Conservation (phyloP, 2,888 invertebrate genomes). For the Autographa pulchrina region DNA sequence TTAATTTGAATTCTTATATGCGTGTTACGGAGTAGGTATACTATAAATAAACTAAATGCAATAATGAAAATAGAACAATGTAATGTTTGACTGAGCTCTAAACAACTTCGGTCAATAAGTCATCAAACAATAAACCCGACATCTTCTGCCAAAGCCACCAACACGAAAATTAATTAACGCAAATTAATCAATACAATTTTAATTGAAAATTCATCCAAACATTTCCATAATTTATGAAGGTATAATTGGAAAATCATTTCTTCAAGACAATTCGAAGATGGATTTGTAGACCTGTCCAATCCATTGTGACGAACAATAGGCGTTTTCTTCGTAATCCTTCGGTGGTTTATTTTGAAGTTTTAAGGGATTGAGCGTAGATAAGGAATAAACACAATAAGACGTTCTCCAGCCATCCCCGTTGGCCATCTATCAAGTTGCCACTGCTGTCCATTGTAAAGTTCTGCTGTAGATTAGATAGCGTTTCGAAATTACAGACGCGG, state of each 20-base stretch:
- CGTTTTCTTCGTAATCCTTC: slow-evolving; percentile 58
- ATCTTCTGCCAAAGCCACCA: slow-evolving; percentile 12
- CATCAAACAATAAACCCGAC: slow-evolving; percentile 11
- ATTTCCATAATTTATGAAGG: slow-evolving; percentile 29
- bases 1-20: neutral
- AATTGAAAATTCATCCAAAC: slow-evolving; percentile 27
- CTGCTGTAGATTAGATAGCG: slow-evolving; percentile 61
- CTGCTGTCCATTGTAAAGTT: slow-evolving; percentile 65
- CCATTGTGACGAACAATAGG: slow-evolving; percentile 51
- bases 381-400: slow-evolving; percentile 61
- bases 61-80: neutral
- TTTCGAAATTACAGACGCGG: slow-evolving; percentile 59
- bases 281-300: slow-evolving; percentile 49
- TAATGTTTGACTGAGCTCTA: neutral
- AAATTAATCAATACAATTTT: slow-evolving; percentile 34
- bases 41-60: neutral
- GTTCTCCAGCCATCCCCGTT: slow-evolving; percentile 62
- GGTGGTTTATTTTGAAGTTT: slow-evolving; percentile 55
- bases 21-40: neutral
- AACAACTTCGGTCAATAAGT: neutral
- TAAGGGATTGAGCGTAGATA: slow-evolving; percentile 56
- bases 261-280: slow-evolving; percentile 55
- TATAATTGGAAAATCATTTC: slow-evolving; percentile 47
- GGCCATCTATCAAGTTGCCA: slow-evolving; percentile 70
- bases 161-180: slow-evolving; percentile 31